phyloP scores from a whole-genome alignment of 1,140 invertebrate genomes.

The Campoletis sonorensis region DNA sequence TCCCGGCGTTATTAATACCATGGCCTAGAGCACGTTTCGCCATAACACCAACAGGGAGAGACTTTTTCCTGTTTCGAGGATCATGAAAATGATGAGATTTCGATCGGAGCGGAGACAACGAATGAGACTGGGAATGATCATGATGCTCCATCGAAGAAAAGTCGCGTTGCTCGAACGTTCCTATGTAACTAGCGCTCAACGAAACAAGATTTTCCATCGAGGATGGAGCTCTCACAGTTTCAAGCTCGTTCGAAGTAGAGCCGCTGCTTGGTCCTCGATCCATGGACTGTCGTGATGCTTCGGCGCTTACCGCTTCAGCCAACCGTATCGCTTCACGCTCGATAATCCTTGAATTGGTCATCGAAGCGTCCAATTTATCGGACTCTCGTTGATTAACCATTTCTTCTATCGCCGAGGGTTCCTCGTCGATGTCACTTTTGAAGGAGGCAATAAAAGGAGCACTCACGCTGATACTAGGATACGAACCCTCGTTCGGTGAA shows the following conservation, averaged over 20 bases:
- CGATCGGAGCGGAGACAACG: slow-evolving; percentile 56
- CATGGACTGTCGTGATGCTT: slow-evolving; percentile 78
- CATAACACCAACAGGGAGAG: slow-evolving; percentile 82
- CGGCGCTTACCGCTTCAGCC: slow-evolving; percentile 81
- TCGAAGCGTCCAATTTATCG: slow-evolving; percentile 60
- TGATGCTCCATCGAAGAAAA: not conserved
- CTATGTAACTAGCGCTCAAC: slow-evolving; percentile 78
- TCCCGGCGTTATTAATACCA: slow-evolving; percentile 77
- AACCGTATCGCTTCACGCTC: slow-evolving; percentile 85
- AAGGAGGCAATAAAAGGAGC: slow-evolving; percentile 83
- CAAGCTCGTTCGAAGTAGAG: slow-evolving; percentile 81
- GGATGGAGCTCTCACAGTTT: slow-evolving; percentile 87
- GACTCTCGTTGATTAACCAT: slow-evolving; percentile 2
- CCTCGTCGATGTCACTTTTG: slow-evolving; percentile 76
- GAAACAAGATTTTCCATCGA: slow-evolving; percentile 83
- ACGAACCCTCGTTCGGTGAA: slow-evolving; percentile 84
- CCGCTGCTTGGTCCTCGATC: slow-evolving; percentile 59
- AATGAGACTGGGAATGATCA: slow-evolving; percentile 68
- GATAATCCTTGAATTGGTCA: slow-evolving; percentile 83
- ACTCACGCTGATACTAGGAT: slow-evolving; percentile 86
- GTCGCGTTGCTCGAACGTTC: slow-evolving; percentile 52
- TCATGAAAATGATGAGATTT: slow-evolving; percentile 54
- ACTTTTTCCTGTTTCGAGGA: slow-evolving; percentile 79
- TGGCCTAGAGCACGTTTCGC: slow-evolving; percentile 82
- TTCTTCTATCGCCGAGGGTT: too few species aligned